Evolutionary conservation across 2,797 vertebrate species (phyloP).

Genomic region (Chloroceryle amazona): DNA sequence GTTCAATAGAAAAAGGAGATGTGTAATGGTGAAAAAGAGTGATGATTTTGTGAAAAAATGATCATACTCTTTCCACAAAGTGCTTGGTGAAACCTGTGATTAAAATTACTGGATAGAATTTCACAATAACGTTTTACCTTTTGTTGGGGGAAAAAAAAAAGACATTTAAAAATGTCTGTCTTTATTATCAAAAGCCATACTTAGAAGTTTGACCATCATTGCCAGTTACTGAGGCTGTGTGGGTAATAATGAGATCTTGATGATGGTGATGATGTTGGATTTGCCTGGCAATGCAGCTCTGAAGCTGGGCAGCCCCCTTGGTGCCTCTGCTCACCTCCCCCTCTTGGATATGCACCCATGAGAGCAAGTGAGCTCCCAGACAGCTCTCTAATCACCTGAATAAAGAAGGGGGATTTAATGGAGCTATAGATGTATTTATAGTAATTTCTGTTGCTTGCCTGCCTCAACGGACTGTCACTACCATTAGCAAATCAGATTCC

Average conservation of each 20-base stretch:
- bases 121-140: background rate
- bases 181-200: background rate
- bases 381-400: background rate
- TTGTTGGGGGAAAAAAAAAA: background rate
- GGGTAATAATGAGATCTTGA: background rate
- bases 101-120: background rate
- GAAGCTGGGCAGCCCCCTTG: background rate
- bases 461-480: background rate
- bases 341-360: accelerated
- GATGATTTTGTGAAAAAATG: background rate
- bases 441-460: background rate
- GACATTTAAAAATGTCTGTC: background rate
- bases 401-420: background rate
- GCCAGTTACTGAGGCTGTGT: background rate
- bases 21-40: background rate
- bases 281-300: background rate
- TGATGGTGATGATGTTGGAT: background rate
- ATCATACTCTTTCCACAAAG: background rate
- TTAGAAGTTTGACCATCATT: background rate
- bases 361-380: background rate
- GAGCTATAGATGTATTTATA: background rate
- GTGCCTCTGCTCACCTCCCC: background rate
- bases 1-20: background rate
- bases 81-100: background rate
- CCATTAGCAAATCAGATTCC: background rate